Evolutionary conservation across 1,140 invertebrate genomes (phyloP).

Genomic region (Drosophila sechellia): DNA sequence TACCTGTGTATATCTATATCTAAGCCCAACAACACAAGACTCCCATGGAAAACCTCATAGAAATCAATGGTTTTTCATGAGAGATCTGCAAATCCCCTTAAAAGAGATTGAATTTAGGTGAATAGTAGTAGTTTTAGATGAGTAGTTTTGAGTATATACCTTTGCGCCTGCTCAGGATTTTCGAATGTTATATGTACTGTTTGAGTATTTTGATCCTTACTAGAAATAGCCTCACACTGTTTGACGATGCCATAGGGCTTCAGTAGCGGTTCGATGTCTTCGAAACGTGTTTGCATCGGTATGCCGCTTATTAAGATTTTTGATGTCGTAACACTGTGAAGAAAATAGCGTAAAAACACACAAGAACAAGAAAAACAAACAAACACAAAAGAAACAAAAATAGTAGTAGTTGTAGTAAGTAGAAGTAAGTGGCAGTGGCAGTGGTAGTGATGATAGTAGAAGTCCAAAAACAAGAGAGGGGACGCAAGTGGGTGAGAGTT

Average conservation of each 20-base stretch:
- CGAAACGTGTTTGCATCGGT: conserved; percentile 91
- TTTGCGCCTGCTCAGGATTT: conserved; percentile 94
- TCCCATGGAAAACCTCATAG: neutral
- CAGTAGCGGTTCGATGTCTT: conserved; percentile 93
- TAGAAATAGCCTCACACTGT: conserved; percentile 92
- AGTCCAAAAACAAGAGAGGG: conserved; percentile 7
- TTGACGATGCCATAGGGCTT: conserved; percentile 92
- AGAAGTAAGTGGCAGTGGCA: neutral
- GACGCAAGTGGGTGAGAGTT: conserved; percentile 1
- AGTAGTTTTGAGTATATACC: conserved; percentile 88
- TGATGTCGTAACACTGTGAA: conserved; percentile 89
- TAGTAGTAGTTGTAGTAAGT: conserved; percentile 29
- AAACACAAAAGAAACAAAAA: conserved; percentile 42
- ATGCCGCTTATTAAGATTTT: conserved; percentile 95
- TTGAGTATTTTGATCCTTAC: conserved; percentile 91
- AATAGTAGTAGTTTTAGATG: conserved; percentile 7
- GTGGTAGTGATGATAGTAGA: conserved; percentile 13
- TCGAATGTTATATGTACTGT: conserved; percentile 94
- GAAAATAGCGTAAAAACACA: conserved; percentile 82
- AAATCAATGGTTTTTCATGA: neutral
- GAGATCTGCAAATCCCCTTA: too few species aligned
- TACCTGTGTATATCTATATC: conserved; percentile 10
- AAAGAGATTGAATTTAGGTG: conserved; percentile 3
- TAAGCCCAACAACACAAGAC: conserved; percentile 6
- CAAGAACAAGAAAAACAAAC: conserved; percentile 59